phyloP scores from a whole-genome alignment of 2,888 invertebrate genomes.

The Yponomeuta sedellus region DNA sequence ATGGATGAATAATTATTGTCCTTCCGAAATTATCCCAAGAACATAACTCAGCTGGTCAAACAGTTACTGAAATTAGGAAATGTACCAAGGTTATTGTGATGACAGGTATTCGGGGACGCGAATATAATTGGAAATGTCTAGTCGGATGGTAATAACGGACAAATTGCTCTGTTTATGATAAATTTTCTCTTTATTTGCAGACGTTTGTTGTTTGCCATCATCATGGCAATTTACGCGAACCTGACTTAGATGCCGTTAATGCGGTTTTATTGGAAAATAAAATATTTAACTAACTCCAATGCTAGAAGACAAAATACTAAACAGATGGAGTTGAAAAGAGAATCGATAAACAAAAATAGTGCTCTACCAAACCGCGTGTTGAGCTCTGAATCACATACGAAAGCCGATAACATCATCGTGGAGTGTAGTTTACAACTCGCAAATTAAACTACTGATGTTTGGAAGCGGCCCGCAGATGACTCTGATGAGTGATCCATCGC shows the following conservation, averaged over 20 bases:
- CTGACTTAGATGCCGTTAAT: not conserved
- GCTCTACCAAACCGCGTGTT: not conserved
- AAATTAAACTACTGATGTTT: constrained; percentile 15
- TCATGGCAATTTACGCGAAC: not conserved
- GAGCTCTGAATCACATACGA: not conserved
- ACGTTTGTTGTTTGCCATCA: not conserved
- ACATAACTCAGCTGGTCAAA: constrained; percentile 22
- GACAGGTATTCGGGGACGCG: constrained; percentile 20
- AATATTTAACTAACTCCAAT: not conserved
- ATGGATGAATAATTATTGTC: not conserved
- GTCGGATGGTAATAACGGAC: constrained; percentile 17
- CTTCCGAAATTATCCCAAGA: constrained; percentile 16
- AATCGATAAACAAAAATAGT: not conserved
- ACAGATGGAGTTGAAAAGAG: not conserved
- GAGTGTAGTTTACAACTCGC: not conserved
- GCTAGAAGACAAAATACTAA: not conserved
- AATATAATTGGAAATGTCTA: constrained; percentile 24
- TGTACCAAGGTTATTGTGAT: constrained; percentile 23
- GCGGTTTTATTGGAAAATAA: not conserved
- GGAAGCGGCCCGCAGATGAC: constrained; percentile 5
- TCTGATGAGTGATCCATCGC: constrained; percentile 19
- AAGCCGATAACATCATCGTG: not conserved
- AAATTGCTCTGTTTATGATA: constrained; percentile 1
- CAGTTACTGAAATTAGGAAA: constrained; percentile 22
- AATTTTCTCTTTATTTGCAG: not conserved